A percentile compares a stretch with the other conserved stretches of the same genome.
phyloP scores from a whole-genome alignment of 2,888 invertebrate species.

The Drosophila histrio region DNA sequence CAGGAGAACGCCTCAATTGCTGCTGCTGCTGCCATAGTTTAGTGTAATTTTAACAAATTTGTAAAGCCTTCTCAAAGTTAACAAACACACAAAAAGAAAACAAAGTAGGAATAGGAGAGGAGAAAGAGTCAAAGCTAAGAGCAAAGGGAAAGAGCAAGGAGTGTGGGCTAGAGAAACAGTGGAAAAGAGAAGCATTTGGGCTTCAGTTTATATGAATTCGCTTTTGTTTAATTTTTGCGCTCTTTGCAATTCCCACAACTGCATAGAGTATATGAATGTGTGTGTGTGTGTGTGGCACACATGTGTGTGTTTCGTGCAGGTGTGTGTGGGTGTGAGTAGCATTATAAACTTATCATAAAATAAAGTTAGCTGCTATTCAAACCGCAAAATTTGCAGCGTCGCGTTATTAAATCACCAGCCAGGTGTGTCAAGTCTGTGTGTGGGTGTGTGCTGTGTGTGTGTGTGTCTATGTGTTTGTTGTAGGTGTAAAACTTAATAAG shows the following conservation, averaged over 20 bases:
- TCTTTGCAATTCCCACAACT: slow-evolving; percentile 35
- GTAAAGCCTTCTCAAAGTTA: slow-evolving; percentile 35
- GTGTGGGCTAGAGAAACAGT: neutral
- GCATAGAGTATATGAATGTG: neutral
- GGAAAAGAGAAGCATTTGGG: slow-evolving; percentile 22
- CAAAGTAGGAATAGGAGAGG: neutral
- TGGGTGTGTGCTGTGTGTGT: slow-evolving; percentile 13
- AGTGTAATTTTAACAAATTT: slow-evolving; percentile 55
- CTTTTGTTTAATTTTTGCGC: slow-evolving; percentile 29
- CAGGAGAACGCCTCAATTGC: neutral
- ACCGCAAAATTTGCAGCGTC: slow-evolving; percentile 65
- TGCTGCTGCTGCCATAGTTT: slow-evolving; percentile 33
- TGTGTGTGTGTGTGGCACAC: slow-evolving; percentile 5
- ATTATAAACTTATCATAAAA: slow-evolving; percentile 74
- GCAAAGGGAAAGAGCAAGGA: neutral
- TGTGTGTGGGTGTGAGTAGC: slow-evolving; percentile 23
- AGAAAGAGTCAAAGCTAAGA: neutral
- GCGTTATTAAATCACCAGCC: slow-evolving; percentile 65
- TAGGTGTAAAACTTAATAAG: slow-evolving; percentile 45
- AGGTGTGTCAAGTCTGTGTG: slow-evolving; percentile 13
- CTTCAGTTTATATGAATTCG: slow-evolving; percentile 48
- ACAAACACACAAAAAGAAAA: slow-evolving; percentile 15
- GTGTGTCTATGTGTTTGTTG: slow-evolving; percentile 23
- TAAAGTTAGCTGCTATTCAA: slow-evolving; percentile 68
- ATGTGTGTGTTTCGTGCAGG: slow-evolving; percentile 1